Evolutionary conservation across 2,888 invertebrate genomes (phyloP).

Genomic region (Thymelicus lineola): DNA sequence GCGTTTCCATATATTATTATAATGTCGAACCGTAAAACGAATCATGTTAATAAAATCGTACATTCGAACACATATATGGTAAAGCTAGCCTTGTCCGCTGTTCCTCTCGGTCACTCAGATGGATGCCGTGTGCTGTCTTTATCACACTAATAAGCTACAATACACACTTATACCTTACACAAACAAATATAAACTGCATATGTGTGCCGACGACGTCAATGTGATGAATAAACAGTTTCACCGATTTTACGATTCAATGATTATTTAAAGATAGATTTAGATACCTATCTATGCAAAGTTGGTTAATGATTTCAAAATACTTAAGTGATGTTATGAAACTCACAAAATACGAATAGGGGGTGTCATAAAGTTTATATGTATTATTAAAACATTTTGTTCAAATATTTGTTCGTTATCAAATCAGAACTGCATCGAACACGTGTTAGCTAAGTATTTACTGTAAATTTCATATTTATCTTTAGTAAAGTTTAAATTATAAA

Average conservation of each 20-base stretch:
- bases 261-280: constrained; percentile 64
- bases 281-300: constrained; percentile 80
- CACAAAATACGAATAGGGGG: constrained; percentile 38
- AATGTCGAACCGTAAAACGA: constrained; percentile 78
- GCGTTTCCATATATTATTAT: constrained; percentile 74
- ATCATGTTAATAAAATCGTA: constrained; percentile 81
- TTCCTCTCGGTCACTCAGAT: constrained; percentile 67
- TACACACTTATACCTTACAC: constrained; percentile 53
- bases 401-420: neutral
- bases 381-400: neutral
- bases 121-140: constrained; percentile 61
- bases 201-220: constrained; percentile 67
- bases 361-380: neutral
- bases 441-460: neutral
- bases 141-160: constrained; percentile 77
- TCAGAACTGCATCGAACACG: neutral
- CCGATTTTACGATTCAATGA: constrained; percentile 82
- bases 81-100: constrained; percentile 78
- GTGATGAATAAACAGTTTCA: constrained; percentile 83
- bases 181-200: constrained; percentile 52
- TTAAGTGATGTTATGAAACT: constrained; percentile 54
- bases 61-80: constrained; percentile 80
- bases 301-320: constrained; percentile 71
- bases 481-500: constrained; percentile 13
- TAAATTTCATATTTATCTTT: neutral